Percentiles rank a stretch among this genome's conserved stretches.
These are phyloP conservation scores for Urocitellus parryii DNA, from an alignment of 2,113 vertebrate species.

Conservation along the genomic window DNA sequence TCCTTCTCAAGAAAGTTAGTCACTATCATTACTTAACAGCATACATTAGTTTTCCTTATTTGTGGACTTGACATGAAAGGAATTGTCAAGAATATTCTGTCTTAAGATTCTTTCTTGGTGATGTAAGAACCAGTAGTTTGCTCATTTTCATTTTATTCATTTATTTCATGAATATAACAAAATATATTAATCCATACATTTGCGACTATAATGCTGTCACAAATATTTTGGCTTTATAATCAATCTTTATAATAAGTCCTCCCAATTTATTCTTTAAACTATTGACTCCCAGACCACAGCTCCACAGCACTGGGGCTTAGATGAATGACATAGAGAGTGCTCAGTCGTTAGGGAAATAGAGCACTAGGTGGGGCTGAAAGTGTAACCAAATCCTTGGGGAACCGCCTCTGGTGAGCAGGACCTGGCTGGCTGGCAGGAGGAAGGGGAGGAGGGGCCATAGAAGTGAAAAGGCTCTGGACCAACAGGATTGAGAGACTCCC, in stretches of 20 bases:
- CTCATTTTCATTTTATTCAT: neutral
- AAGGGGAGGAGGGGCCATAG: too few relatives aligned
- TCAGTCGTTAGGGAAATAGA: too few relatives aligned
- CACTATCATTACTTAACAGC: neutral
- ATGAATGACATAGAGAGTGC: too few relatives aligned
- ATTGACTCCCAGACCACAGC: too few relatives aligned
- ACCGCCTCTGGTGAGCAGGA: too few relatives aligned
- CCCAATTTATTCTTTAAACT: neutral
- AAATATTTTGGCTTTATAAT: constrained; percentile 32
- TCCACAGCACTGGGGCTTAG: too few relatives aligned
- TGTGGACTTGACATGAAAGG: constrained; percentile 20
- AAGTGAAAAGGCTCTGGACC: too few relatives aligned
- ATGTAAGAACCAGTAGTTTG: neutral
- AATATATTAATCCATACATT: constrained; percentile 1
- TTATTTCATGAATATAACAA: neutral
- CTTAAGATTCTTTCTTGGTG: neutral
- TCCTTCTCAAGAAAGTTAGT: neutral
- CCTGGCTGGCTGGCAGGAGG: too few relatives aligned
- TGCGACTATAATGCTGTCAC: neutral
- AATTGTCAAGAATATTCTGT: neutral
- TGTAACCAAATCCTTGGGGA: too few relatives aligned
- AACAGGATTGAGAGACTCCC: too few relatives aligned
- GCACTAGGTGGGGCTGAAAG: too few relatives aligned
- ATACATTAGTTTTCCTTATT: constrained; percentile 7
- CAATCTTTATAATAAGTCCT: neutral